Percentiles rank a stretch among this genome's conserved stretches.
These are phyloP conservation scores for Dendrocincla tyrannina DNA, from an alignment of 2,797 vertebrate genomes.

Conservation along the genomic window DNA sequence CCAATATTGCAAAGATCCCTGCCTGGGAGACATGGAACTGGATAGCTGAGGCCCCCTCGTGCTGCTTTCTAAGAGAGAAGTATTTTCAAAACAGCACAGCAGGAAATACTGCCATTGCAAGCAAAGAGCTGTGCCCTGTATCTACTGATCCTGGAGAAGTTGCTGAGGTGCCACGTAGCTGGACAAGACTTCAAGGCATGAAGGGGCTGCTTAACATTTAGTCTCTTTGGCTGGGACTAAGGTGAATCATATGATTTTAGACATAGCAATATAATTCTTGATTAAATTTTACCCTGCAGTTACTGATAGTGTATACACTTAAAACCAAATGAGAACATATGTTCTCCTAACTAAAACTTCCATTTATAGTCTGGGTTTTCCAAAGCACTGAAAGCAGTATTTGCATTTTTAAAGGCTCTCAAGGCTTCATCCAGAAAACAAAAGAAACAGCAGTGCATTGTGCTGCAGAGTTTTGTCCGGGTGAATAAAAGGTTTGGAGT, in stretches of 20 bases:
- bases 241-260: not conserved
- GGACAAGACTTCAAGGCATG: not conserved
- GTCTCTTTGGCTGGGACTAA: not conserved
- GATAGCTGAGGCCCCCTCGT: not conserved
- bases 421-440: not conserved
- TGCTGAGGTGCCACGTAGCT: not conserved
- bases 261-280: not conserved
- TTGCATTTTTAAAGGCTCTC: not conserved
- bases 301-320: not conserved
- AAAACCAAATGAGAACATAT: not conserved
- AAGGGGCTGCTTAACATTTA: not conserved
- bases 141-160: not conserved
- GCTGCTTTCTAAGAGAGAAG: not conserved
- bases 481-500: not conserved
- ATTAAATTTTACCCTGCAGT: slow-evolving; percentile 18
- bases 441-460: not conserved
- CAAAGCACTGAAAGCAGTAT: not conserved
- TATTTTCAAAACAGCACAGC: not conserved
- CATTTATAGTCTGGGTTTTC: not conserved
- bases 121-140: not conserved
- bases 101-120: not conserved
- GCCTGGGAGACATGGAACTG: not conserved
- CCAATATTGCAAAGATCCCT: not conserved
- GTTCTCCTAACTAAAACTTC: not conserved
- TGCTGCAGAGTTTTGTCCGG: not conserved